Conservation (phyloP, 2,113 vertebrate genomes). For the Corythornis vintsioides region DNA sequence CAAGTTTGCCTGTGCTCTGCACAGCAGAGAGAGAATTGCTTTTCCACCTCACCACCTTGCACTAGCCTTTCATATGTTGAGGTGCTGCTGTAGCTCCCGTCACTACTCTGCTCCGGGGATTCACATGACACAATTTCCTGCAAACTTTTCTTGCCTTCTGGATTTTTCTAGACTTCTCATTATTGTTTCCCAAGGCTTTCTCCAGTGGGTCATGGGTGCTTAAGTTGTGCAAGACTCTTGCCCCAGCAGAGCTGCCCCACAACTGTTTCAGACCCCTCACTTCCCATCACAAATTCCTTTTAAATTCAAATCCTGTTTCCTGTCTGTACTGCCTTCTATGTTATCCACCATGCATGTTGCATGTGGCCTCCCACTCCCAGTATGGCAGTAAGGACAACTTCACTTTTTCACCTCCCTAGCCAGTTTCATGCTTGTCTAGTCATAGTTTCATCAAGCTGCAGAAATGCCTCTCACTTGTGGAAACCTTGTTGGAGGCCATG, state of each 20-base stretch:
- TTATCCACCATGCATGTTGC: rapidly evolving
- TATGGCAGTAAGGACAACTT: not conserved
- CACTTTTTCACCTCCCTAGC: not conserved
- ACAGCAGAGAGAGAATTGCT: not conserved
- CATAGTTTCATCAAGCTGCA: not conserved
- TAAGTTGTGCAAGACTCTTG: not conserved
- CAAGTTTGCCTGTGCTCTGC: not conserved
- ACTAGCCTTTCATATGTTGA: not conserved
- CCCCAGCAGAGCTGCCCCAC: not conserved
- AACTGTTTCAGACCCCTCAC: not conserved
- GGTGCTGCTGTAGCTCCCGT: not conserved
- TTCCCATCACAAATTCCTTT: not conserved
- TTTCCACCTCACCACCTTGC: not conserved
- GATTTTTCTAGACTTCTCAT: not conserved
- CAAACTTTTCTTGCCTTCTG: not conserved
- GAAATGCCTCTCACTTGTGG: rapidly evolving
- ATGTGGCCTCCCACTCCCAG: not conserved
- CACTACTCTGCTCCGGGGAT: not conserved
- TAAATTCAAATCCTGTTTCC: not conserved
- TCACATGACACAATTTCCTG: not conserved
- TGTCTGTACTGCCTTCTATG: not conserved
- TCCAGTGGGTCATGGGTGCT: not conserved
- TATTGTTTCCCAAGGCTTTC: not conserved
- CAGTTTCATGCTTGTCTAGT: not conserved
- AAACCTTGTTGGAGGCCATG: not conserved